Conservation (phyloP, 2,888 invertebrate species). For the Marasmarcha lunaedactyla region DNA sequence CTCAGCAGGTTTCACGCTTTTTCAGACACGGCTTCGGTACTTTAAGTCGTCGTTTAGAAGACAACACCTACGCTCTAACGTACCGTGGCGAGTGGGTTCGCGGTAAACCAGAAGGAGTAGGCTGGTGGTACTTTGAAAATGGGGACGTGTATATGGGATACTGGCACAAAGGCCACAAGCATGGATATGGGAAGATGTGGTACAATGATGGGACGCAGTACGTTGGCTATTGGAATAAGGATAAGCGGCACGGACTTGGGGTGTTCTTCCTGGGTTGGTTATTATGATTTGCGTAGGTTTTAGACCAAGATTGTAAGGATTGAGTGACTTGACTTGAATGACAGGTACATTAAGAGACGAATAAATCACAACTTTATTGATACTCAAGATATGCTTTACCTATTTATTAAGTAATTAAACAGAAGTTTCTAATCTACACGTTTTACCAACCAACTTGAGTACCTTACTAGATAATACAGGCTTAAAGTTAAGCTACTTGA, state of each 20-base stretch:
- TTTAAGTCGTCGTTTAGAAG: constrained; percentile 42
- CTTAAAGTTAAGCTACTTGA: too few relatives aligned
- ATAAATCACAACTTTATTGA: too few relatives aligned
- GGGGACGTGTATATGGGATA: constrained; percentile 73
- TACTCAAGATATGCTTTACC: too few relatives aligned
- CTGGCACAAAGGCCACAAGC: constrained; percentile 52
- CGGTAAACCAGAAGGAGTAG: constrained; percentile 70
- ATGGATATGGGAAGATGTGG: constrained; percentile 75
- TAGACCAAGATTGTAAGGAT: too few relatives aligned
- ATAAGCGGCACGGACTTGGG: constrained; percentile 60
- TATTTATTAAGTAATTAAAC: too few relatives aligned
- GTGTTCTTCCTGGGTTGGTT: constrained; percentile 60
- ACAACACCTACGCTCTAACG: constrained; percentile 47
- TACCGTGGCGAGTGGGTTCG: constrained; percentile 73
- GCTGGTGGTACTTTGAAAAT: constrained; percentile 66
- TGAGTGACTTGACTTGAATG: too few relatives aligned
- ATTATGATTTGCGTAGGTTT: background rate
- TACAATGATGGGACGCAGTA: constrained; percentile 69
- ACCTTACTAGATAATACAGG: too few relatives aligned
- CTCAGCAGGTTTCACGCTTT: too few relatives aligned
- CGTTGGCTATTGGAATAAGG: constrained; percentile 70
- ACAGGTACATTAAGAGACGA: too few relatives aligned
- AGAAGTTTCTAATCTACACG: too few relatives aligned
- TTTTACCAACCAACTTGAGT: too few relatives aligned
- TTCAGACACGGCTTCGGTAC: constrained; percentile 70